Evolutionary conservation across 2,113 vertebrate species (phyloP).

Genomic region (Martes martes): DNA sequence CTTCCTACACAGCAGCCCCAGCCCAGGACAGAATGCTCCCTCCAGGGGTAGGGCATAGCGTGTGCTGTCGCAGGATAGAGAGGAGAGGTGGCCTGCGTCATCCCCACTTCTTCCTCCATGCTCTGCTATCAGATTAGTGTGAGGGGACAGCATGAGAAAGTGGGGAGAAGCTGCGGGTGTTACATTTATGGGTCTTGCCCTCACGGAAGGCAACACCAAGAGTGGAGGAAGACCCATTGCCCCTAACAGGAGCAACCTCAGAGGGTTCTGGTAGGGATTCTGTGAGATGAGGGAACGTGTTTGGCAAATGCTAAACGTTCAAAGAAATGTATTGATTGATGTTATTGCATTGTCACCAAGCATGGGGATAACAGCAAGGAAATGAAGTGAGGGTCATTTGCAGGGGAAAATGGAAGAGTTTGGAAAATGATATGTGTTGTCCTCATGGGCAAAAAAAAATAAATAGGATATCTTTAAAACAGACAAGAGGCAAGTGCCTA

Average conservation of each 20-base stretch:
- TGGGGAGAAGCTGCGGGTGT: neutral
- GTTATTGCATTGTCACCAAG: too few relatives aligned
- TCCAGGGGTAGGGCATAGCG: neutral
- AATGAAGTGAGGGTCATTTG: neutral
- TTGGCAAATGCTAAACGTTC: neutral
- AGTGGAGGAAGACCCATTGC: neutral
- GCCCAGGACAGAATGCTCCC: neutral
- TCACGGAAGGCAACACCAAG: neutral
- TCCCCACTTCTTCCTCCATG: neutral
- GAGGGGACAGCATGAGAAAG: neutral
- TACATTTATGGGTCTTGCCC: neutral
- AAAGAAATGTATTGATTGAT: neutral
- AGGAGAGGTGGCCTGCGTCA: neutral
- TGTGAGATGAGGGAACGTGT: neutral
- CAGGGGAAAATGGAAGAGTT: neutral
- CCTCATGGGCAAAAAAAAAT: neutral
- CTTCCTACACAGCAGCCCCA: neutral
- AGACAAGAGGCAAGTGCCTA: neutral
- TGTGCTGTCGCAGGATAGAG: neutral
- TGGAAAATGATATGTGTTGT: neutral
- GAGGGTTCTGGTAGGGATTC: neutral
- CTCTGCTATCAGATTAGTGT: neutral
- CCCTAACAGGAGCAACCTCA: neutral
- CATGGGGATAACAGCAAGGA: neutral
- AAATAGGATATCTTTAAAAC: neutral